Base-by-base conservation (phyloP, 1,140 invertebrate species). In the Belonocnema kinseyi region DNA sequence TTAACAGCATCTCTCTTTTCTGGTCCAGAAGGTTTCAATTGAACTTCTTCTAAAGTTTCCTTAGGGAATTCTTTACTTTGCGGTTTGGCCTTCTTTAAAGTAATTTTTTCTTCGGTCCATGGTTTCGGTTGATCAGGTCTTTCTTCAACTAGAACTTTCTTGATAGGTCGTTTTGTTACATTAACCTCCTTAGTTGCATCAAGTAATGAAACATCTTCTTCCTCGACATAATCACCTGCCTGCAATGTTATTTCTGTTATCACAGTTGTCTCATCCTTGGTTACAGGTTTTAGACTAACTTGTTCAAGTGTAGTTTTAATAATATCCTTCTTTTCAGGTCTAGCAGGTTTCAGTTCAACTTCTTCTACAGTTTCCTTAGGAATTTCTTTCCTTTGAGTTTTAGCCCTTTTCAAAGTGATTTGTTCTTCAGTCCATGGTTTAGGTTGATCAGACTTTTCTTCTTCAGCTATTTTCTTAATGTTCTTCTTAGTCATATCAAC, bases 361-460 rank as follows among this genome's bases (percentile, higher is more conserved):
- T 66, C 76, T 33, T 88, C 87, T 6, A 86, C 10, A 16, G 75
- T 82, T 50, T 87, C 85, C 77, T 88, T 88, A 14, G 80, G 75
- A 52, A 89, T 82, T 84, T 88, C 87, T 80, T 90, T 91, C 51
- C 77, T 85, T 71, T 88, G 82, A 71, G 84, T 81, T 66, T 80
- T 81, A 2, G 86, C 80, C 72, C 84, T 86, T 71, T 90, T 90
- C 17, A 92, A 72, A 72, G 81, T 81, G 50, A 90, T 83, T 80
- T 85, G 86, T 84, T 92, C 87, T 82, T 94, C 91, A 26, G 90
- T 94, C 93, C 93, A 93, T 17, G 91, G 89, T 77, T 92, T 92
- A 1, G 50, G 86, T 88, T 85, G 87, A 83, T 85, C 90, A 83
- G 61, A 85, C 82, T 75, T 86, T 83, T 78, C 50, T 50, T 51